Evolutionary conservation across 2,113 vertebrate species (phyloP), one percentile per base, ranked within the genome.

Genomic region (Microcebus jonahi): DNA sequence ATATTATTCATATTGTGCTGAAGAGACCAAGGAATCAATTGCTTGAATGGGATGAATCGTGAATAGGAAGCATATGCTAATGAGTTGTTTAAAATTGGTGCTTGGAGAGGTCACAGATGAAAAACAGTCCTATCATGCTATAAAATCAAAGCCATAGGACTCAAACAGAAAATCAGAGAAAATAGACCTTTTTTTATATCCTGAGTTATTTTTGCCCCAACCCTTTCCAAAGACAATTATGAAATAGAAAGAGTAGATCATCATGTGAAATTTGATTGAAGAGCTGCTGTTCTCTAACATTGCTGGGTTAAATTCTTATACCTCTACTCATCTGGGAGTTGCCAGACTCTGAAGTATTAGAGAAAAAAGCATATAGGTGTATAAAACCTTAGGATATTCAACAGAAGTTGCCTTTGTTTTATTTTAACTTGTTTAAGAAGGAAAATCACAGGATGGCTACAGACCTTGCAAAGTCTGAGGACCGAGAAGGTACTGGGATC

Each of bases 1-100:
- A 57, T 65, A 93, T 93, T 91, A 96, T 93, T 96, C 80, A 93
- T 81, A 96, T 63, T 97, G 65, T 93, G 75, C 65, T 97, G 57
- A 95, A 95, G 57, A 93, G 90, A 96, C 23, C 18, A 90, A 88
- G 59, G 59, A 97, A 96, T 95, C 75, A 97, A 71, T 94, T 89
- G 57, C 79, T 96, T 83, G 75, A 97, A 95, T 94, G 53, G 77
- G 73, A 27, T 91, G 91, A 97, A 97, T 97, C 81, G 96, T 36
- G 31, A 68, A 91, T 48, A 94, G 45, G 95, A 98, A 97, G 70
- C 63, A 84, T 73, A 96, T 95, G 85, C 50, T 97, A 97, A 98
- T 96, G 50, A 95, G 75, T 76, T 95, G 67, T 36, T 94, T 94
- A 91, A 96, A 95, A 91, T 97, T 50, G 90, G 75, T 90, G 31